Base-by-base conservation (phyloP, 2,113 vertebrate genomes). In the Tetrao urogallus region DNA sequence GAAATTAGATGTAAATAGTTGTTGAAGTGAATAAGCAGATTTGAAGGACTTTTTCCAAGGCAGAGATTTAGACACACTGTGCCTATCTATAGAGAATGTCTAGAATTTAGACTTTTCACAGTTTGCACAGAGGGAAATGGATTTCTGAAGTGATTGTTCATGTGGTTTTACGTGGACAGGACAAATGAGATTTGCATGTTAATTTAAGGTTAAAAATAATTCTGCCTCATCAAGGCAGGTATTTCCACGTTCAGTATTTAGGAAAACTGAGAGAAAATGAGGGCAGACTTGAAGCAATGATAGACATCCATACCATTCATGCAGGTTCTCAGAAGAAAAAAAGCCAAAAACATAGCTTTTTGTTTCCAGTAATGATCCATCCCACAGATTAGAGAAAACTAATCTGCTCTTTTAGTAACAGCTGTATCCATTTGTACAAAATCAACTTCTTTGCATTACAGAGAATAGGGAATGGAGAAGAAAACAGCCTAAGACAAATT, bases 1-100 rank as follows among this genome's bases (percentile, higher is more conserved):
- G 83, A 90, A 95, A 86, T 65, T 36, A 93, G 61, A 88, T 89
- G 86, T 75, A 84, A 92, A 86, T 65, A 92, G 86, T 95, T 90
- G 86, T 65, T 92, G 76, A 86, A 88, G 64, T 63, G 87, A 93
- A 92, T 24, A 88, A 76, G 76, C 76, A 84, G 47, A 93, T 71
- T 2, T 61, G 38, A 88, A 93, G 57, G 57, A 4, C 67, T 94
- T 95, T 90, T 90, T 57, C 36, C 56, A 57, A 80, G 88, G 47
- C 63, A 69, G 47, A 25, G 42, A 82, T 72, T 92, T 56, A 74
- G 85, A 48, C 25, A 72, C 71, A 14, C 65, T 81, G 13, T 74
- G 71, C 61, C 60, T 89, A 6, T 45, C 60, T 86, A 8, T 45
- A 57, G 7, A 47, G 40, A 81, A 61, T 43, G 58, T 86, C 27